phyloP scores from a whole-genome alignment of 2,113 vertebrate species.

The Rhombomys opimus region DNA sequence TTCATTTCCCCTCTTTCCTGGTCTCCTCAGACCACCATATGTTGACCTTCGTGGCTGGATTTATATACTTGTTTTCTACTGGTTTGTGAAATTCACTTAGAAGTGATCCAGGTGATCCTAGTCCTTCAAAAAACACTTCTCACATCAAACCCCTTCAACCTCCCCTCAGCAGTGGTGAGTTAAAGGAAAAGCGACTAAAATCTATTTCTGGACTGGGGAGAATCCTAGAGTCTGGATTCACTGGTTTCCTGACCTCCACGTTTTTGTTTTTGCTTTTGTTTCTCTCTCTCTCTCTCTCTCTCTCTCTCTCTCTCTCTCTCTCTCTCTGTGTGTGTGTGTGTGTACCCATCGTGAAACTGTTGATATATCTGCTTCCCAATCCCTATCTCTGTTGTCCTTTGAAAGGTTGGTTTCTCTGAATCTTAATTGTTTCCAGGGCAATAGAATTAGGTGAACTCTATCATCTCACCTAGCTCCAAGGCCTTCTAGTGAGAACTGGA shows the following conservation, averaged over 20 bases:
- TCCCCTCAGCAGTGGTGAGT: not conserved
- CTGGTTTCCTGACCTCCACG: not conserved
- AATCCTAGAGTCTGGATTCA: not conserved
- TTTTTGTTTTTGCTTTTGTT: not conserved
- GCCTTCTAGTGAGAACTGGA: slow-evolving; percentile 4
- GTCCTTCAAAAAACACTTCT: not conserved
- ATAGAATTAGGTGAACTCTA: not conserved
- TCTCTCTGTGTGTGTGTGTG: not conserved
- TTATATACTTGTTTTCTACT: not conserved
- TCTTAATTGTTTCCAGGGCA: not conserved
- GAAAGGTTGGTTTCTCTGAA: not conserved
- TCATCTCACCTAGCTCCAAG: not conserved
- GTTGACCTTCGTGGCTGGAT: not conserved
- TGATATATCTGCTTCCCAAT: not conserved
- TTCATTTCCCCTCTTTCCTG: not conserved
- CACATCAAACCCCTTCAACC: not conserved
- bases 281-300: not conserved
- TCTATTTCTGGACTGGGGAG: not conserved
- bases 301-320: no score
- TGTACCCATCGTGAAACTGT: not conserved
- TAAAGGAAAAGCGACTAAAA: slow-evolving; percentile 27
- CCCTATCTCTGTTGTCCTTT: not conserved
- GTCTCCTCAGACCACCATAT: not conserved
- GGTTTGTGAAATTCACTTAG: not conserved
- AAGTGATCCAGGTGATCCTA: not conserved